Conservation (phyloP, 2,888 invertebrate genomes). For the Anaspis maculata region DNA sequence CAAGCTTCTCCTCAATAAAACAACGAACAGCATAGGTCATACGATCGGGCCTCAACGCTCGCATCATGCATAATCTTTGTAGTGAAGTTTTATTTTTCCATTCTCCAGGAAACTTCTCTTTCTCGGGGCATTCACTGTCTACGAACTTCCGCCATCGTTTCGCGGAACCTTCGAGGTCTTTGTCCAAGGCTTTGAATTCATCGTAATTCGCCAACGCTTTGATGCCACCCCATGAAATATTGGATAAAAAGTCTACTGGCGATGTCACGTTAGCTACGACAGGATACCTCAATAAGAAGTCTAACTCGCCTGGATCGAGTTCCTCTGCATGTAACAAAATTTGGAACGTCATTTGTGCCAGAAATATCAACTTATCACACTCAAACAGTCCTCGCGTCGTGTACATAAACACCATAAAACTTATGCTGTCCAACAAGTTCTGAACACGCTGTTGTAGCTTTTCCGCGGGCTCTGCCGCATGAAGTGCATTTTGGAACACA, state of each 20-base stretch:
- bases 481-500: constrained; percentile 81
- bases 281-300: constrained; percentile 82
- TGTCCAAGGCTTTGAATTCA: constrained; percentile 76
- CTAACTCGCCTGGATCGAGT: constrained; percentile 67
- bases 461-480: constrained; percentile 57
- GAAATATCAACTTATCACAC: constrained; percentile 82
- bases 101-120: constrained; percentile 89
- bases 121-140: constrained; percentile 87
- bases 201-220: constrained; percentile 66
- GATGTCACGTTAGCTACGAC: constrained; percentile 63
- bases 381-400: constrained; percentile 88
- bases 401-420: constrained; percentile 78
- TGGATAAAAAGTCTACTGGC: constrained; percentile 76
- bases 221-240: constrained; percentile 86
- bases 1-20: constrained; percentile 85
- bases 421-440: constrained; percentile 79
- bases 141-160: constrained; percentile 91
- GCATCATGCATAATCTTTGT: constrained; percentile 85
- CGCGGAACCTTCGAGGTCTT: constrained; percentile 83
- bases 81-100: constrained; percentile 87
- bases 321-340: constrained; percentile 56
- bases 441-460: constrained; percentile 63
- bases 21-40: constrained; percentile 88
- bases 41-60: constrained; percentile 83
- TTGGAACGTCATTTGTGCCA: constrained; percentile 70